Conservation (phyloP, 2,797 vertebrate genomes). For the Ctenochaetus hawaiiensis region DNA sequence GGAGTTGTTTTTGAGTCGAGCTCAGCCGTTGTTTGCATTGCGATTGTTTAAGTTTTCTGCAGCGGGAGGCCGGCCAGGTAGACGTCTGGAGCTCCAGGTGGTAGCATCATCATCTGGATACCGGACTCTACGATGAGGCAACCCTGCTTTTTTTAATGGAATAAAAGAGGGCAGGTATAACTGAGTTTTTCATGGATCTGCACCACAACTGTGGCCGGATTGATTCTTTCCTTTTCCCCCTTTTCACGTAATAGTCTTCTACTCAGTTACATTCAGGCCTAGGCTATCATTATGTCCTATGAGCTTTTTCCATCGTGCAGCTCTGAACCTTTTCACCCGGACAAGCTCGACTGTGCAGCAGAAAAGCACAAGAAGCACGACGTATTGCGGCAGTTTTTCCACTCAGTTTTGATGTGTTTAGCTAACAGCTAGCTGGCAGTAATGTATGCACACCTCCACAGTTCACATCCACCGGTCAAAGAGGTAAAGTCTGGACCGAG, state of each 20-base stretch:
- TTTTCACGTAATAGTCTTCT: constrained; percentile 30
- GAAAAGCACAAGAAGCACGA: constrained; percentile 27
- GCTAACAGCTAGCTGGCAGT: constrained; percentile 13
- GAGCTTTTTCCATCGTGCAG: constrained; percentile 44
- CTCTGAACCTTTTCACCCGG: constrained; percentile 45
- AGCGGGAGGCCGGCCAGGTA: constrained; percentile 32
- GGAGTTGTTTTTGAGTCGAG: constrained; percentile 67
- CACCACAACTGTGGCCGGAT: constrained; percentile 25
- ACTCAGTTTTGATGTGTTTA: constrained; percentile 1
- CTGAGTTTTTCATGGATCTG: constrained; percentile 25
- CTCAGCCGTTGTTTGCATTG: constrained; percentile 44
- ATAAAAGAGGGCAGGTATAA: constrained; percentile 26
- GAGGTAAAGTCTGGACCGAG: constrained; percentile 19
- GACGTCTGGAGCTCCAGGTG: constrained; percentile 65
- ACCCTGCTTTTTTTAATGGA: background rate
- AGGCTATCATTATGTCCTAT: constrained; percentile 43
- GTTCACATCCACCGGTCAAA: constrained; percentile 37
- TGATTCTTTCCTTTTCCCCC: constrained; percentile 31
- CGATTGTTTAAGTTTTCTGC: constrained; percentile 48
- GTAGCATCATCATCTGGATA: constrained; percentile 50
- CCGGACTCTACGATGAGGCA: constrained; percentile 10
- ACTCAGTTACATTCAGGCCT: constrained; percentile 31
- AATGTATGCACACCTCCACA: constrained; percentile 29
- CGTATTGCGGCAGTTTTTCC: constrained; percentile 23
- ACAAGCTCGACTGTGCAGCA: constrained; percentile 28